Conservation (phyloP, 2,113 vertebrate species). For the Anguilla japonica region DNA sequence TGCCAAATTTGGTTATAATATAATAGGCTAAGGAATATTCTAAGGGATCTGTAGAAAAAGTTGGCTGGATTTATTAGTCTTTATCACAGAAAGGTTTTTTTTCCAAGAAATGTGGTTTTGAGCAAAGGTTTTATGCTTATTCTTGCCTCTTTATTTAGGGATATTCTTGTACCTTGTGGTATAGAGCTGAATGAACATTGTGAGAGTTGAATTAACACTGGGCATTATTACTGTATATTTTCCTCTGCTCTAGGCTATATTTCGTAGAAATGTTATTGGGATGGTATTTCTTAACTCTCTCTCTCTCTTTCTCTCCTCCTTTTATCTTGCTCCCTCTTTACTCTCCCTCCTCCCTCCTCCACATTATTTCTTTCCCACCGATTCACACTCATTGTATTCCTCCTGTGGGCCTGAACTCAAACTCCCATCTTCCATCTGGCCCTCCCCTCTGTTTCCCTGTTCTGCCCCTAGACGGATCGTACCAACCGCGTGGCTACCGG, state of each 20-base stretch:
- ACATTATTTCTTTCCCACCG: not conserved
- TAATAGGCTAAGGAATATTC: too few species aligned
- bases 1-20: too few species aligned
- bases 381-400: not conserved
- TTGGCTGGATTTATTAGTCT: too few species aligned
- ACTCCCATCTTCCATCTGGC: not conserved
- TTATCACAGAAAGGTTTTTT: not conserved
- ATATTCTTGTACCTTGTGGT: too few species aligned
- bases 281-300: not conserved
- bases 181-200: too few species aligned
- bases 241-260: too few species aligned
- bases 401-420: not conserved
- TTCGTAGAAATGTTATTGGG: not conserved
- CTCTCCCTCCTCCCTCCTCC: not conserved
- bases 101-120: too few species aligned
- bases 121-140: not conserved
- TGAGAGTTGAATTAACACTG: too few species aligned
- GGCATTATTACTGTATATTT: too few species aligned
- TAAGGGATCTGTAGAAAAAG: too few species aligned
- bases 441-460: not conserved
- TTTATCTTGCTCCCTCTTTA: not conserved
- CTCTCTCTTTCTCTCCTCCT: not conserved
- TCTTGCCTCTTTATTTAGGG: not conserved
- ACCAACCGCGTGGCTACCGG: constrained; percentile 57
- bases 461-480: constrained; percentile 59